Base-by-base conservation (phyloP, 2,113 vertebrate genomes). In the Blennius ocellaris region DNA sequence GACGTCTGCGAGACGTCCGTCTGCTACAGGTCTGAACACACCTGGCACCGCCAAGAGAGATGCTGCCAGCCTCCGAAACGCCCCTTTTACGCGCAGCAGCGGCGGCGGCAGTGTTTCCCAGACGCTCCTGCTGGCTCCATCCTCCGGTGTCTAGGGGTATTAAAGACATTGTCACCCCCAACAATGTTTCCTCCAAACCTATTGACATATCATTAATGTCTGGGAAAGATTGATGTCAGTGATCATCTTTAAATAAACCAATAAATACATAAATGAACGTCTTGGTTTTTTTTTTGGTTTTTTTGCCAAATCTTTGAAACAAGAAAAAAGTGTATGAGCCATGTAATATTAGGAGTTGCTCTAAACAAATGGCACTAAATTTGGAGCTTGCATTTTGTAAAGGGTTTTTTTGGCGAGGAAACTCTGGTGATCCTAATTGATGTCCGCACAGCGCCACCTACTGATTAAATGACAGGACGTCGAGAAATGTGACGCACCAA, bases 1-100 rank as follows among this genome's bases (percentile, higher is more conserved):
- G 74, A 49, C 78, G 74, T 81, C 73, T 68, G 80, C 49, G 37
- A 54, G 45, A 68, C 78, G 68, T 64, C 36, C 36, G 72, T 77
- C 84, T 64, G 88, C 84, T 52, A 83, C 90, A 89, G 90, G 89
- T 93, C 82, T 84, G 82, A 87, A 87, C 88, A 80, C 88, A 93
- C 91, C 89, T 92, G 91, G 84, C 61, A 60, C 67, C 68, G 77
- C 80, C 78, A 45, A 63, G 15, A 70, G 52, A 83, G 69, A 82
- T 10, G 75, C 45, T 51, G 77, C 82, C 61, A 44, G 39, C 52
- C 69, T 68, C 64, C 57, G 75, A 17, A 83, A 90, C 89, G 86
- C 84, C 89, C 89, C 84, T 63, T 87, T 86, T 81, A 78, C 84
- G 81, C 86, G 56, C 71, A 4, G 21, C 21, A 30, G 21, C 21